Evolutionary conservation across 2,797 vertebrate genomes (phyloP).

Genomic region (Eidolon dupreanum): DNA sequence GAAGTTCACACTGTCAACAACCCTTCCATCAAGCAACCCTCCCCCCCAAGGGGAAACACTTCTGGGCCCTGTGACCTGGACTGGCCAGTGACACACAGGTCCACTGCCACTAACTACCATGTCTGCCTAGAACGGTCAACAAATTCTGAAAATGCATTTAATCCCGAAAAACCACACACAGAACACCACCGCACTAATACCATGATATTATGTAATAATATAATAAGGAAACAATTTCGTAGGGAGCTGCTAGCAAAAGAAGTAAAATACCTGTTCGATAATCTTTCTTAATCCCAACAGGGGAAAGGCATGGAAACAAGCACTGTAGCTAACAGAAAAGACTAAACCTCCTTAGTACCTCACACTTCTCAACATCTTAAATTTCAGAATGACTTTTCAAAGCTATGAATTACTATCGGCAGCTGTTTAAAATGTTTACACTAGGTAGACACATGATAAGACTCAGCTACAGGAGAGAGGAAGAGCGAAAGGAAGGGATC

Average conservation of each 20-base stretch:
- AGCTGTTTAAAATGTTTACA: not conserved
- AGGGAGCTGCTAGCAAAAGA: not conserved
- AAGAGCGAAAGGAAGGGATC: not conserved
- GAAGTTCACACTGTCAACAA: not conserved
- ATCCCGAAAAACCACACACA: not conserved
- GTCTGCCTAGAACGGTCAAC: not conserved
- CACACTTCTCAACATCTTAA: not conserved
- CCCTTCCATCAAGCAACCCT: not conserved
- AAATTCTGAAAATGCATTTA: not conserved
- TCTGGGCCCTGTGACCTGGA: not conserved
- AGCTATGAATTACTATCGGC: not conserved
- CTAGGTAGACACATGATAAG: not conserved
- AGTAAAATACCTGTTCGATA: not conserved
- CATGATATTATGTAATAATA: not conserved
- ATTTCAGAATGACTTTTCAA: slow-evolving; percentile 21
- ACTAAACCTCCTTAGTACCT: not conserved
- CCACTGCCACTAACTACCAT: not conserved
- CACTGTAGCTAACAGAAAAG: not conserved
- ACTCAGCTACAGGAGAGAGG: not conserved
- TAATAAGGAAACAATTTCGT: slow-evolving; percentile 15
- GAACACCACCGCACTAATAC: not conserved
- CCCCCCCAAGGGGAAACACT: not conserved
- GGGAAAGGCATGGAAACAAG: not conserved
- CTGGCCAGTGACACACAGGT: not conserved
- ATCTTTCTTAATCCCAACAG: not conserved